Evolutionary conservation across 2,797 vertebrate species (phyloP), one percentile per base, ranked within the genome.

Genomic region (Diglossa cyanea): DNA sequence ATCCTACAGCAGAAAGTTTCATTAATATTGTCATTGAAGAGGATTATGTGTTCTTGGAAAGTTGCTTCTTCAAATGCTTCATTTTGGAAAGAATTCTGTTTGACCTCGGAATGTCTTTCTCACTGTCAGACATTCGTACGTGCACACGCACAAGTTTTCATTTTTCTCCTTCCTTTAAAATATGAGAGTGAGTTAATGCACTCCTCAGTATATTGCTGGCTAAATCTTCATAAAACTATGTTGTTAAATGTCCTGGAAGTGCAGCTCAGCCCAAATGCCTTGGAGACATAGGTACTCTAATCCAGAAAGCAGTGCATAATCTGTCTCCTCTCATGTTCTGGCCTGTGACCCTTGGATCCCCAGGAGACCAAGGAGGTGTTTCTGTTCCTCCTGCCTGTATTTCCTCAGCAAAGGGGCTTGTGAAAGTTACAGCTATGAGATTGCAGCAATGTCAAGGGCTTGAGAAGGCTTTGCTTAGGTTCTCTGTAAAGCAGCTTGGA

Each of bases 21-120:
- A 33, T 88, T 84, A 65, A 75, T 93, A 62, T 37, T 91, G 44
- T 70, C n/a, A 48, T 60, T 79, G 77, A 85, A 35, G 40, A 87
- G 53, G 84, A 91, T 92, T 86, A 93, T 85, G 48, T 91, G 63
- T 89, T 96, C 94, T 96, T 92, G 77, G 93, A 94, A 92, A 76
- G 71, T 62, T 79, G 51, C 51, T 93, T 35, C 77, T 81, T 90
- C 78, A 90, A 81, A 88, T 0, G 47, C 17, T 78, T 61, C 25
- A 9, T 66, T 90, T 95, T 73, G 66, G 57, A 60, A 57, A 67
- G 48, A 39, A 55, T 70, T 79, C 68, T 71, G 13, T 15, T 76
- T 93, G 60, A 87, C 45, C 63, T 79, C 67, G 16, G 42, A 66
- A 19, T 26, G 16, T 75, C 21, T 80, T 16, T 79, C 42, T 79